Percentiles rank a stretch among this genome's conserved stretches.
Conservation (phyloP, 37 sponge, comb jelly and placozoan species). For the Ianthella basta region DNA sequence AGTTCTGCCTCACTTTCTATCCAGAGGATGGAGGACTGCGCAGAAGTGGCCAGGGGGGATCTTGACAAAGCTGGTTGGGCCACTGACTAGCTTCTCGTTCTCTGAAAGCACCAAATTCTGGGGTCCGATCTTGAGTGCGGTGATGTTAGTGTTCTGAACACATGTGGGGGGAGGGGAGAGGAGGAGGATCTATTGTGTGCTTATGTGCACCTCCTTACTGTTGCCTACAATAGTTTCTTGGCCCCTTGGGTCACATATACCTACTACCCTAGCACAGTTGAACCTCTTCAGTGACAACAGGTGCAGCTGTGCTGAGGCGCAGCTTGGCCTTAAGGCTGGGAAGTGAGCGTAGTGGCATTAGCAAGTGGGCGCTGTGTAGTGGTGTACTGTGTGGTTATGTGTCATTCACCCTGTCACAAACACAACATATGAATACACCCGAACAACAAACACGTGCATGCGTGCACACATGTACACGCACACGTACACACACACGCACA, state of each 20-base stretch:
- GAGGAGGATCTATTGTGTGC: not conserved
- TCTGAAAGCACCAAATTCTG: slow-evolving; percentile 83
- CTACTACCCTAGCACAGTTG: too few species aligned
- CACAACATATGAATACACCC: too few species aligned
- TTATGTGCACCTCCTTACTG: not conserved
- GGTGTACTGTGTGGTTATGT: too few species aligned
- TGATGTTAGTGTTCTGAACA: slow-evolving; percentile 79
- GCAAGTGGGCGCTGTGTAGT: too few species aligned
- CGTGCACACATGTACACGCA: not conserved
- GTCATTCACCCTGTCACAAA: too few species aligned
- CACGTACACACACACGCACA: slow-evolving; percentile 14
- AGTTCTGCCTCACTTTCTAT: slow-evolving; percentile 42
- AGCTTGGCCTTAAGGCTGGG: too few species aligned
- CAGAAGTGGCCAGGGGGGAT: slow-evolving; percentile 86
- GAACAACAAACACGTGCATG: too few species aligned
- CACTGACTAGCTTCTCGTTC: slow-evolving; percentile 76
- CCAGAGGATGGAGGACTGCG: slow-evolving; percentile 68
- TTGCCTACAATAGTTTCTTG: too few species aligned
- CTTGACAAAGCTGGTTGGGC: slow-evolving; percentile 74
- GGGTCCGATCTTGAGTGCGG: slow-evolving; percentile 79
- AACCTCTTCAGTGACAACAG: too few species aligned
- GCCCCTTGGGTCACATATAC: too few species aligned
- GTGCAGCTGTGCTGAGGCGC: too few species aligned
- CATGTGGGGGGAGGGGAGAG: not conserved
- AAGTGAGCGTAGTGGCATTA: too few species aligned